phyloP scores from a whole-genome alignment of 2,113 vertebrate genomes.

The Pelecanoides urinatrix region DNA sequence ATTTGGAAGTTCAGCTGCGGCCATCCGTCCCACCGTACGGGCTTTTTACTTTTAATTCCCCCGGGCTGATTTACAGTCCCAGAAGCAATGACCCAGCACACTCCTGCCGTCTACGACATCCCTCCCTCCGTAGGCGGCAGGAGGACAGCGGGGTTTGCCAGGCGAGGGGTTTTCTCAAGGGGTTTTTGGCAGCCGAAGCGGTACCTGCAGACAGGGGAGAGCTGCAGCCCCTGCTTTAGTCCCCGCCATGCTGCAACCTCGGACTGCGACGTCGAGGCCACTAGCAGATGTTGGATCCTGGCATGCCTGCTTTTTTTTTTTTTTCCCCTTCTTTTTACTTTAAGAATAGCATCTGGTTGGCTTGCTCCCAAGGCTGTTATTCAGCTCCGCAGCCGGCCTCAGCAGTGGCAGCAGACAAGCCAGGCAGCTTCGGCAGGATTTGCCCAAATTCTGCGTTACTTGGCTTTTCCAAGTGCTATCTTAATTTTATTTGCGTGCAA shows the following conservation, averaged over 20 bases:
- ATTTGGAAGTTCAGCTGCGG: not conserved
- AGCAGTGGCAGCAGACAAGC: not conserved
- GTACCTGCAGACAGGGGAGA: not conserved
- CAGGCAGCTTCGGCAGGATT: not conserved
- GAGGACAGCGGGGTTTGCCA: not conserved
- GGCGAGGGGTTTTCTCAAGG: not conserved
- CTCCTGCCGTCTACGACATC: not conserved
- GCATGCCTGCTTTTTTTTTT: accelerated
- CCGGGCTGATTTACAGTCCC: not conserved
- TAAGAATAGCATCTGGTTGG: slow-evolving; percentile 5
- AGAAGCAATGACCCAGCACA: not conserved
- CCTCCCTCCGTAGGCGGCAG: not conserved
- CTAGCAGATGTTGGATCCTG: not conserved
- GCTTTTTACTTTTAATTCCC: not conserved
- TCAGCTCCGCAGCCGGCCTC: not conserved
- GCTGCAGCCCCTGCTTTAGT: not conserved
- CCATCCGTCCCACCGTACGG: not conserved
- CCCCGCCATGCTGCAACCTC: accelerated
- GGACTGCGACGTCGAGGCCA: not conserved
- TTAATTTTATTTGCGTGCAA: accelerated
- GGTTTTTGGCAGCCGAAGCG: not conserved
- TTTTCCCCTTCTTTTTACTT: not conserved
- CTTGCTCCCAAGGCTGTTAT: not conserved
- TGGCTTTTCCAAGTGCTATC: not conserved
- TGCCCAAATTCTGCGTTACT: not conserved